phyloP scores from a whole-genome alignment of 2,797 vertebrate genomes.

The Tenualosa ilisha region DNA sequence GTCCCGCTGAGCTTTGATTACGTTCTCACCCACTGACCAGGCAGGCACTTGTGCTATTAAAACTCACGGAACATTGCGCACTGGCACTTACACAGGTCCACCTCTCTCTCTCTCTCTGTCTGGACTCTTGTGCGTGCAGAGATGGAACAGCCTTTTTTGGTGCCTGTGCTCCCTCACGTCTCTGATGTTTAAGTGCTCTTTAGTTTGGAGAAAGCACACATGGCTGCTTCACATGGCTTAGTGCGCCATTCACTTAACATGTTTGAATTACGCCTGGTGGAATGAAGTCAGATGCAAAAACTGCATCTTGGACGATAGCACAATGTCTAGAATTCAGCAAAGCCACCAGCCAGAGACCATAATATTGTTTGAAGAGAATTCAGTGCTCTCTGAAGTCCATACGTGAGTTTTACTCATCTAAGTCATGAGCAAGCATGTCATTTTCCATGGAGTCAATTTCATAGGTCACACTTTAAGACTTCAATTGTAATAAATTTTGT shows the following conservation, averaged over 20 bases:
- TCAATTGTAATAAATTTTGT: neutral
- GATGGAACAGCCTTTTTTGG: conserved; percentile 14
- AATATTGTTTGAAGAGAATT: neutral
- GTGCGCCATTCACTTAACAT: neutral
- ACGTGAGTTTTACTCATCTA: neutral
- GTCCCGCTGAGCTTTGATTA: neutral
- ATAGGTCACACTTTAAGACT: neutral
- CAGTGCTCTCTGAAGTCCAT: neutral
- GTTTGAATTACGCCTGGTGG: neutral
- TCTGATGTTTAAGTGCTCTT: conserved; percentile 4
- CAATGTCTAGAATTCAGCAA: neutral
- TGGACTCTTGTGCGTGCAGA: neutral
- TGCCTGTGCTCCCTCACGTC: neutral
- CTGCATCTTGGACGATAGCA: neutral
- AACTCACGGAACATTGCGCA: neutral
- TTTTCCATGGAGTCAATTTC: neutral
- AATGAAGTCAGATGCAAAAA: neutral
- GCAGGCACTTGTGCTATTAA: neutral
- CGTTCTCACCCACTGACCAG: neutral
- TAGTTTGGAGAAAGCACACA: neutral
- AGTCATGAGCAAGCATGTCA: neutral
- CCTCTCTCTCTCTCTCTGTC: neutral
- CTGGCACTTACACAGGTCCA: neutral
- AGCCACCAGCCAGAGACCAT: neutral
- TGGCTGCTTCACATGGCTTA: neutral